Base-by-base conservation (phyloP, 2,797 vertebrate species). In the Melanotaenia maccullochi region DNA sequence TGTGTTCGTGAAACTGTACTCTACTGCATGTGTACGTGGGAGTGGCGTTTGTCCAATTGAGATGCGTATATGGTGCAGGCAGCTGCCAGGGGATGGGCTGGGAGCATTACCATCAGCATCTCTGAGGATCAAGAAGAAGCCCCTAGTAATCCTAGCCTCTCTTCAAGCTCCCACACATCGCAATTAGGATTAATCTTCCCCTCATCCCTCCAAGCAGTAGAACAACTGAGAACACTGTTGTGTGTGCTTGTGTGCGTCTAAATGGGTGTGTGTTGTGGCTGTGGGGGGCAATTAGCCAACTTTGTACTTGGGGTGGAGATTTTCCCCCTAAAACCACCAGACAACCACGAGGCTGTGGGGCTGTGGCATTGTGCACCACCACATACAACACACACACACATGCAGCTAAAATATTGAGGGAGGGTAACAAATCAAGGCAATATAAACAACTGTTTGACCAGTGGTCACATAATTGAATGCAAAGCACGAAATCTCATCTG, bases 81-180 rank as follows among this genome's bases (percentile, higher is more conserved):
- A 78, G 79, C 78, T 87, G 88, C 81, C 79, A 73, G 82, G 71
- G 87, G 86, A 87, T 71, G 82, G 83, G 85, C 90, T 73, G 72
- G 71, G 68, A 89, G 86, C 86, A 92, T 93, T 93, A 93, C 65
- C 89, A 92, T 93, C 90, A 90, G 87, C 90, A 91, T 93, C 89
- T 91, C 78, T 85, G 77, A 30, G 90, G 90, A 92, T 93, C 89
- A 92, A 83, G 82, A 81, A 88, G 89, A 93, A 93, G 87, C 88
- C 87, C 89, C 89, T 72, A 84, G 80, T 93, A 93, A 94, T 94
- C 91, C 92, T 74, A 89, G 87, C 89, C 87, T 87, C 89, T 90
- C 83, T 94, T 85, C 90, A 87, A 84, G 81, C 86, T 92, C 88
- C 92, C 84, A 85, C 89, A 90, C 89, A 83, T 90, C 76, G 83